These are phyloP conservation scores for Cygnus buccinator DNA, from an alignment of 2,113 vertebrate genomes.

Conservation along the genomic window DNA sequence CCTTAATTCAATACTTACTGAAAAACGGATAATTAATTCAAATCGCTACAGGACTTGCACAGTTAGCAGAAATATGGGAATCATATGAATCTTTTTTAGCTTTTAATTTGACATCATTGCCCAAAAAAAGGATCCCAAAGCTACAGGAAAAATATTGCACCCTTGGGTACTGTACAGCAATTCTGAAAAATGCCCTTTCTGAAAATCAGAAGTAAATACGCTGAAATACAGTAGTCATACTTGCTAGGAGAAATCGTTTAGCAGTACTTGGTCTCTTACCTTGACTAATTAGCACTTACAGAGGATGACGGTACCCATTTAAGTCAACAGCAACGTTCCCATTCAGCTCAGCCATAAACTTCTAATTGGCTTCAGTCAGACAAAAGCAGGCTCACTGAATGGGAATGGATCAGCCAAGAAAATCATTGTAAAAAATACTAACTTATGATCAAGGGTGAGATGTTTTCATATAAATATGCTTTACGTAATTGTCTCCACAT, in stretches of 20 bases:
- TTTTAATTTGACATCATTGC: neutral
- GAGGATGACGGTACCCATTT: neutral
- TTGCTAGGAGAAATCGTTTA: neutral
- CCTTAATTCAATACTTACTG: neutral
- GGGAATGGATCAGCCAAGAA: neutral
- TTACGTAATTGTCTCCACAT: neutral
- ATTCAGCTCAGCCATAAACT: neutral
- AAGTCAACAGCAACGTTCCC: neutral
- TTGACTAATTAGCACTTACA: neutral
- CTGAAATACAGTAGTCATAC: neutral
- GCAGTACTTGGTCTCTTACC: neutral
- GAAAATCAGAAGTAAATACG: neutral
- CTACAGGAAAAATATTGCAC: neutral
- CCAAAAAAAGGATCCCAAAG: neutral
- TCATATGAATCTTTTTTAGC: neutral
- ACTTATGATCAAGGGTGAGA: neutral
- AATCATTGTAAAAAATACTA: neutral
- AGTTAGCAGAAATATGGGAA: neutral
- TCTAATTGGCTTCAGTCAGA: neutral
- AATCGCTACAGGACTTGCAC: neutral
- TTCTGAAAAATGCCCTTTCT: neutral
- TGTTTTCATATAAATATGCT: neutral
- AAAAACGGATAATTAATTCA: slow-evolving; percentile 6
- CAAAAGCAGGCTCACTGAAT: neutral
- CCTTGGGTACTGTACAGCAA: too few relatives aligned